Conservation (phyloP, 2,888 invertebrate genomes). For the Rhorus exstirpatorius region DNA sequence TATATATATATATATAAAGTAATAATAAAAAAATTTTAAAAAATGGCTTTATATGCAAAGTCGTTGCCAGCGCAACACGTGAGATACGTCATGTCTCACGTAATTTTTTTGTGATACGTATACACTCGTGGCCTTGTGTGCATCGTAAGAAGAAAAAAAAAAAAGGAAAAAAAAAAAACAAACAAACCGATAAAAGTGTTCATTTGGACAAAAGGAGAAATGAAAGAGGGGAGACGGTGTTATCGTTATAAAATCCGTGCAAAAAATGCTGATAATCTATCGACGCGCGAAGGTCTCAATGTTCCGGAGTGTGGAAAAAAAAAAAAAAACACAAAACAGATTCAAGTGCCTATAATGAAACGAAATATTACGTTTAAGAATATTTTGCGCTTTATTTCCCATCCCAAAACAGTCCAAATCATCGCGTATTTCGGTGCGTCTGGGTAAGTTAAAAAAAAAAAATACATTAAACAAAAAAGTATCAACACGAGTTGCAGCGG, state of each 20-base stretch:
- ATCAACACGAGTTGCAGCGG: too few species aligned
- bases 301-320: conserved; percentile 44
- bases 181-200: neutral
- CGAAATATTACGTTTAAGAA: conserved; percentile 51
- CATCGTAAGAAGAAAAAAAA: neutral
- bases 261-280: conserved; percentile 32
- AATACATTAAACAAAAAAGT: too few species aligned
- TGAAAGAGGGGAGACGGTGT: conserved; percentile 22
- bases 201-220: conserved; percentile 1
- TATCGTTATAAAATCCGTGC: conserved; percentile 50
- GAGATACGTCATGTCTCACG: conserved; percentile 32
- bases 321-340: conserved; percentile 32
- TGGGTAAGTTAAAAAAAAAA: too few species aligned
- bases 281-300: conserved; percentile 34
- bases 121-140: conserved; percentile 39
- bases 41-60: conserved; percentile 37
- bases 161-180: conserved; percentile 9
- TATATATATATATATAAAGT: neutral
- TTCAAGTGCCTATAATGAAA: conserved; percentile 61
- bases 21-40: neutral
- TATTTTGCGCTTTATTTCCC: neutral
- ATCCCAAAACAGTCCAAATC: too few species aligned
- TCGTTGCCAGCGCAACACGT: conserved; percentile 10
- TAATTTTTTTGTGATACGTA: conserved; percentile 51
- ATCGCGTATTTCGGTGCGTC: too few species aligned